Evolutionary conservation across 2,113 vertebrate genomes (phyloP).

Genomic region (Clarias macrocephalus): DNA sequence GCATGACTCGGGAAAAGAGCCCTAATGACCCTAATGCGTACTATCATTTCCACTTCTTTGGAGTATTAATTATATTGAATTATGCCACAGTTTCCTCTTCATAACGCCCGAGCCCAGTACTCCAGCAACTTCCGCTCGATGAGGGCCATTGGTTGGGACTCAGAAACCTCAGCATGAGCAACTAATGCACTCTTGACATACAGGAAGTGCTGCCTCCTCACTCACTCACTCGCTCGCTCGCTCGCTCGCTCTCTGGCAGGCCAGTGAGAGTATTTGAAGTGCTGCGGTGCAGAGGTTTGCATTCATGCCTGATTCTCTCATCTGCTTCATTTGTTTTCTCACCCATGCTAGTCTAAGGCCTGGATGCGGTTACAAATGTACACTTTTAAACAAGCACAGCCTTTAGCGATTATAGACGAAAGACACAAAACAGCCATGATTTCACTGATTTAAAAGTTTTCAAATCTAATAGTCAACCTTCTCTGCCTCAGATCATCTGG

Average conservation of each 20-base stretch:
- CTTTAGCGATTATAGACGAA: background rate
- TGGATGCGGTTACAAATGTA: background rate
- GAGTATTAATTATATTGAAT: background rate
- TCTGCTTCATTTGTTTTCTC: background rate
- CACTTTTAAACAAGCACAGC: background rate
- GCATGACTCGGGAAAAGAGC: background rate
- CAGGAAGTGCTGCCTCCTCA: slow-evolving; percentile 48
- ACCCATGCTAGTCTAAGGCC: background rate
- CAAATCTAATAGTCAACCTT: background rate
- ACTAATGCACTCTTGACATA: slow-evolving; percentile 54
- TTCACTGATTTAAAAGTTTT: background rate
- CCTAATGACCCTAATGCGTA: background rate
- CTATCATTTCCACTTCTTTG: background rate
- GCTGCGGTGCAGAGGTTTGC: slow-evolving; percentile 29
- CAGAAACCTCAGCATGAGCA: slow-evolving; percentile 23
- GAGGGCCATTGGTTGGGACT: slow-evolving; percentile 30
- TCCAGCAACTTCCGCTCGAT: slow-evolving; percentile 39
- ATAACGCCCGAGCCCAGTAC: slow-evolving; percentile 30
- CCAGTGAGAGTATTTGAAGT: slow-evolving; percentile 43
- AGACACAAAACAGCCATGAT: background rate
- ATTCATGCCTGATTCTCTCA: slow-evolving; percentile 3
- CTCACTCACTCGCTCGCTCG: slow-evolving; percentile 40
- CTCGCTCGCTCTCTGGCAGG: slow-evolving; percentile 43
- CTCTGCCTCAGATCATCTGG: background rate
- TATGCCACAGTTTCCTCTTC: slow-evolving; percentile 7